Percentiles rank a stretch among this genome's conserved stretches.
These are phyloP conservation scores for Acanthiza pusilla DNA, from an alignment of 2,797 vertebrate species.

Conservation along the genomic window DNA sequence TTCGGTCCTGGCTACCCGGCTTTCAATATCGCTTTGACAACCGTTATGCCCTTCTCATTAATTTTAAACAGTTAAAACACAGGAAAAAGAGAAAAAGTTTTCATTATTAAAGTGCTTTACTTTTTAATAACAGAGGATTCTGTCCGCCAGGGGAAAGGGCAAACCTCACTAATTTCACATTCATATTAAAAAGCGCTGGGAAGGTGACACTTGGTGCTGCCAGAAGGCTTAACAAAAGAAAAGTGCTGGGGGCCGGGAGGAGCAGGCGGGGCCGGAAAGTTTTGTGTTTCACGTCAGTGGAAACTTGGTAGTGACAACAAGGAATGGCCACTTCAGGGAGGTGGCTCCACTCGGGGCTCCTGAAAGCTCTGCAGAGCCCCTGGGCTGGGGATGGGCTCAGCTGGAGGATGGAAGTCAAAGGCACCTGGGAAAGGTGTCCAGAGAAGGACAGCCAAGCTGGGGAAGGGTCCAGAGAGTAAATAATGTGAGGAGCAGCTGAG, in stretches of 20 bases:
- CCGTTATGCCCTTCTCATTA: slow-evolving; percentile 91
- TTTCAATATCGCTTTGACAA: slow-evolving; percentile 93
- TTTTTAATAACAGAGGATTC: slow-evolving; percentile 90
- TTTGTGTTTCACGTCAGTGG: slow-evolving; percentile 61
- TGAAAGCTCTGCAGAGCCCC: slow-evolving; percentile 17
- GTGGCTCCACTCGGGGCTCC: neutral
- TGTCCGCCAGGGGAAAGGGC: slow-evolving; percentile 84
- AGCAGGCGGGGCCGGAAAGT: slow-evolving; percentile 42
- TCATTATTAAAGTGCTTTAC: slow-evolving; percentile 97
- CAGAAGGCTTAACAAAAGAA: slow-evolving; percentile 71
- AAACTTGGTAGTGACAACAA: slow-evolving; percentile 50
- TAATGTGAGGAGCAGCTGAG: neutral
- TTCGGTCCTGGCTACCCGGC: slow-evolving; percentile 79
- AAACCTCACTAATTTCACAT: slow-evolving; percentile 82
- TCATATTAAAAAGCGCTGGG: slow-evolving; percentile 83
- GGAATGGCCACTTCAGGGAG: slow-evolving; percentile 63
- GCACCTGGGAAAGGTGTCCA: neutral
- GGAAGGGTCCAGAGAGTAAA: neutral
- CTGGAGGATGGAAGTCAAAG: neutral
- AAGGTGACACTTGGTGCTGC: slow-evolving; percentile 74
- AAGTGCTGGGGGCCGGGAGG: slow-evolving; percentile 35
- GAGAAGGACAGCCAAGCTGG: neutral
- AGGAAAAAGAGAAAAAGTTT: slow-evolving; percentile 86
- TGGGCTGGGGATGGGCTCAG: neutral
- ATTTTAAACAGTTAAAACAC: slow-evolving; percentile 94